Percentiles rank a stretch among this genome's conserved stretches.
These are phyloP conservation scores for Myotis yumanensis DNA, from an alignment of 2,113 vertebrate genomes.

Conservation along the genomic window DNA sequence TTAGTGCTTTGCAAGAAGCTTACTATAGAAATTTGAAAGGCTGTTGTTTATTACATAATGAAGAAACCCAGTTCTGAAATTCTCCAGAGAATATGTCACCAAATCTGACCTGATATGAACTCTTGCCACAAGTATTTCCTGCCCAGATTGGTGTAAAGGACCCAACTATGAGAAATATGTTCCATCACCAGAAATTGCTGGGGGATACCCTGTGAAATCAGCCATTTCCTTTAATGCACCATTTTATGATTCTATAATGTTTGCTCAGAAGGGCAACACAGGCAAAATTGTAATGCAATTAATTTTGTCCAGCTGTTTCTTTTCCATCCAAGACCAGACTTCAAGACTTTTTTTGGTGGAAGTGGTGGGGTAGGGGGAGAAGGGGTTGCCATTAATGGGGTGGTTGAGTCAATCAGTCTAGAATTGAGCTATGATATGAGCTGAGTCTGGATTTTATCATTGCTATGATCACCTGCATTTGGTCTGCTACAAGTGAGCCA, in stretches of 20 bases:
- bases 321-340: not conserved
- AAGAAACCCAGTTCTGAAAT: slow-evolving; percentile 17
- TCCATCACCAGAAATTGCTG: slow-evolving; percentile 52
- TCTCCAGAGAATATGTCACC: slow-evolving; percentile 17
- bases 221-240: not conserved
- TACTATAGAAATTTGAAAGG: not conserved
- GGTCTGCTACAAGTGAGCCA: not conserved
- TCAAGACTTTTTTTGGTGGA: not conserved
- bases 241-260: not conserved
- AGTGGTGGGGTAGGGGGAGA: too few relatives aligned
- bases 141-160: slow-evolving; percentile 16
- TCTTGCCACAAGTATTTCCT: slow-evolving; percentile 62
- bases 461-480: not conserved
- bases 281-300: not conserved
- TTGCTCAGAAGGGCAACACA: not conserved
- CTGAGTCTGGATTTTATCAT: not conserved
- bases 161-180: slow-evolving; percentile 49
- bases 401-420: not conserved
- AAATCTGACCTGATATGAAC: slow-evolving; percentile 39
- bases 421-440: not conserved
- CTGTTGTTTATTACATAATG: slow-evolving; percentile 8
- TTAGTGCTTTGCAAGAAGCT: slow-evolving; percentile 21
- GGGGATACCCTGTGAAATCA: slow-evolving; percentile 54
- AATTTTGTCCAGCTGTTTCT: not conserved
- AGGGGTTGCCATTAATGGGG: too few relatives aligned